A percentile compares a stretch with the other conserved stretches of the same genome.
phyloP scores from a whole-genome alignment of 2,888 invertebrate species.

The Xestobium rufovillosum region DNA sequence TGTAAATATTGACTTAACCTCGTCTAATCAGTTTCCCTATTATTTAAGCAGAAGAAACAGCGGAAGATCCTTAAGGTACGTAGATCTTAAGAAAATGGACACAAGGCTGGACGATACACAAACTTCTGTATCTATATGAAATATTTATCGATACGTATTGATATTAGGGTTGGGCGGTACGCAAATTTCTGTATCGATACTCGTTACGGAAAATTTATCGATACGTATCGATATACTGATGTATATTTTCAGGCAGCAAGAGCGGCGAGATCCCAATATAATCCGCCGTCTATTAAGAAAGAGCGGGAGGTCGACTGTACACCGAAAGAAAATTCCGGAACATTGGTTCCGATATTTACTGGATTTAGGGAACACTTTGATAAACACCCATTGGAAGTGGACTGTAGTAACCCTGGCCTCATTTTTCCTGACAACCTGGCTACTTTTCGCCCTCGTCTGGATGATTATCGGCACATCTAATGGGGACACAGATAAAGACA shows the following conservation, averaged over 20 bases:
- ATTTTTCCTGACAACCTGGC: constrained; percentile 66
- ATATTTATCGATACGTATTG: too few relatives aligned
- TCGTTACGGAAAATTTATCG: too few relatives aligned
- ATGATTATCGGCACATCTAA: constrained; percentile 67
- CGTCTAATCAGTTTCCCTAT: constrained; percentile 3
- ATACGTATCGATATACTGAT: neutral
- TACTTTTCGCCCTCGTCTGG: constrained; percentile 71
- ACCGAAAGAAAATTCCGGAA: neutral
- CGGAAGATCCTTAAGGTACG: constrained; percentile 2
- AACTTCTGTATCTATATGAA: too few relatives aligned
- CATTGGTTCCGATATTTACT: constrained; percentile 30
- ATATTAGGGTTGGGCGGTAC: too few relatives aligned
- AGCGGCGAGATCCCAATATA: neutral
- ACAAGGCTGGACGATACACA: too few relatives aligned
- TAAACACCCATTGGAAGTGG: constrained; percentile 69
- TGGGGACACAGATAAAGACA: constrained; percentile 62
- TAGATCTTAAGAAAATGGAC: too few relatives aligned
- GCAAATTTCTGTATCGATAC: too few relatives aligned
- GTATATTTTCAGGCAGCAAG: neutral
- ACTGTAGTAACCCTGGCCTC: constrained; percentile 55
- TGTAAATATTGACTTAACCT: too few relatives aligned
- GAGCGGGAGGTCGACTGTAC: neutral
- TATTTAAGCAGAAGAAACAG: constrained; percentile 1
- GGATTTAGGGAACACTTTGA: constrained; percentile 55
- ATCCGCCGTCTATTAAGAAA: neutral